phyloP scores from a whole-genome alignment of 2,113 vertebrate species.

The Sturnira hondurensis region DNA sequence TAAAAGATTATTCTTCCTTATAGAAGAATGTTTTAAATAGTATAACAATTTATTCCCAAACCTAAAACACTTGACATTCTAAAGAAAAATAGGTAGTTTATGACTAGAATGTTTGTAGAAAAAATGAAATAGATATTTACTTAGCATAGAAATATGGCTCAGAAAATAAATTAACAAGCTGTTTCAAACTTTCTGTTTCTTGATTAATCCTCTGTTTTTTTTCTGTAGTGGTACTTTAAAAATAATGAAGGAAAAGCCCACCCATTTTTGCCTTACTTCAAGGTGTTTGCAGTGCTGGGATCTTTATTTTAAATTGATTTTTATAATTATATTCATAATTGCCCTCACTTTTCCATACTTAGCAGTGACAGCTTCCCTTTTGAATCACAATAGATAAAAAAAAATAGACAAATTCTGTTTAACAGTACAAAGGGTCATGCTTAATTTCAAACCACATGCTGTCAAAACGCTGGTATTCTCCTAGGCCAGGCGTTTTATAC shows the following conservation, averaged over 20 bases:
- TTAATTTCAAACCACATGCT: constrained; percentile 75
- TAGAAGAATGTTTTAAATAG: constrained; percentile 19
- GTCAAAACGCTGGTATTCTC: constrained; percentile 69
- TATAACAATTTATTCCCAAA: constrained; percentile 37
- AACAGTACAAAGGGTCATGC: constrained; percentile 56
- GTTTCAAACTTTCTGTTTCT: not conserved
- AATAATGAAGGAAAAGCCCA: not conserved
- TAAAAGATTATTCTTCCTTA: constrained; percentile 11
- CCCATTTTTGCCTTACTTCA: not conserved
- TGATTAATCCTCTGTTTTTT: not conserved
- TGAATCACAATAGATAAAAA: constrained; percentile 63
- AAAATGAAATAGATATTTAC: not conserved
- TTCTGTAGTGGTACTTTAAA: not conserved
- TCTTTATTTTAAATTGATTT: constrained; percentile 52
- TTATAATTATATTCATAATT: constrained; percentile 64
- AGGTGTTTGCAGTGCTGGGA: not conserved
- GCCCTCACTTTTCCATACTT: constrained; percentile 32
- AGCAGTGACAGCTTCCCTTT: constrained; percentile 56
- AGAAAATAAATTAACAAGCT: constrained; percentile 27
- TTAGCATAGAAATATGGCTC: not conserved
- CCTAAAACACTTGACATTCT: not conserved
- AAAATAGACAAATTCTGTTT: constrained; percentile 65
- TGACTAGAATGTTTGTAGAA: not conserved
- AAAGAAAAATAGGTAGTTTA: not conserved
- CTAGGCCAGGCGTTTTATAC: constrained; percentile 72